phyloP scores from a whole-genome alignment of 2,888 invertebrate species.

The Pediacus dermestoides region DNA sequence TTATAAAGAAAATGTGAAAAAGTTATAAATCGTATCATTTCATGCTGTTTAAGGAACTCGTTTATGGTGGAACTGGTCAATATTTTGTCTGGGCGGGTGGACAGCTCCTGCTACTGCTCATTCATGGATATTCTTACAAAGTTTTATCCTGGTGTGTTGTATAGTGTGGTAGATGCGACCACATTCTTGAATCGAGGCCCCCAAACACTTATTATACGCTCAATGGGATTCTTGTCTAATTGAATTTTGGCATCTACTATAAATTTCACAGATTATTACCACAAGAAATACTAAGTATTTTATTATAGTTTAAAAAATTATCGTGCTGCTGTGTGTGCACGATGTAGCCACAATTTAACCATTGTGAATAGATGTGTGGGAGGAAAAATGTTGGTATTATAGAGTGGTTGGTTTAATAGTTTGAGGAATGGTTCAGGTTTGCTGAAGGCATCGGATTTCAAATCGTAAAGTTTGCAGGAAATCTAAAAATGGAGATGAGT shows the following conservation, averaged over 20 bases:
- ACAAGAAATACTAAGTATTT: no score
- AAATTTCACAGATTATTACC: constrained; percentile 25
- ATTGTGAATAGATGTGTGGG: no score
- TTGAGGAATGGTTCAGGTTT: no score
- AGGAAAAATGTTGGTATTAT: no score
- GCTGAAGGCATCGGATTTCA: no score
- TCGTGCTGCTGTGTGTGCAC: no score
- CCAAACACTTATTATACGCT: constrained; percentile 22
- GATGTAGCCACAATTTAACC: no score
- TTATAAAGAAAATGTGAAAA: neutral
- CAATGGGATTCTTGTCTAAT: constrained; percentile 34
- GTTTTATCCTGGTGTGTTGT: no score
- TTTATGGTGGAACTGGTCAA: constrained; percentile 42
- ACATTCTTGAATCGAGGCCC: constrained; percentile 32
- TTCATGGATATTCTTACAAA: constrained; percentile 30
- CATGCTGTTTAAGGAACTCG: constrained; percentile 43
- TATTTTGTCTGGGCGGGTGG: constrained; percentile 34
- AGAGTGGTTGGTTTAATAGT: no score
- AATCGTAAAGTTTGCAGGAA: no score
- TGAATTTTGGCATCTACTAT: constrained; percentile 31
- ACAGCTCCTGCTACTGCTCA: constrained; percentile 39
- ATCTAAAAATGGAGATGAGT: no score
- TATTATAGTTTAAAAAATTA: no score
- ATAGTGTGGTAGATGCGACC: constrained; percentile 23
- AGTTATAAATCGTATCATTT: constrained; percentile 40